phyloP scores from a whole-genome alignment of 2,888 invertebrate species.

The Lasiommata megera region DNA sequence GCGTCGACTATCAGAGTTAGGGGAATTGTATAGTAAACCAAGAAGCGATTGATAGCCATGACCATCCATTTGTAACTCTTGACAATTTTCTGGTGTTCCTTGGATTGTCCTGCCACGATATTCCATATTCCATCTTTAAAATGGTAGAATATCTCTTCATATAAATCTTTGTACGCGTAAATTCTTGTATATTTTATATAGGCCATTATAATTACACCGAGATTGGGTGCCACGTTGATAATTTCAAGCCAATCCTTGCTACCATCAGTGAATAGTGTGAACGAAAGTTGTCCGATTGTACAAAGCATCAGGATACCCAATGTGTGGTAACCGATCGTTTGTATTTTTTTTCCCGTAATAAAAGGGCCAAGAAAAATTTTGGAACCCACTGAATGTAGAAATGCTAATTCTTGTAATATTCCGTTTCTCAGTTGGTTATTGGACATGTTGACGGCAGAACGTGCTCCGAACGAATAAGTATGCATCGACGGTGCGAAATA shows the following conservation, averaged over 20 bases:
- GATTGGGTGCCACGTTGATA: constrained; percentile 60
- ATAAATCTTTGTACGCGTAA: constrained; percentile 45
- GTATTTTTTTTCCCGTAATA: constrained; percentile 41
- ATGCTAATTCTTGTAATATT: constrained; percentile 49
- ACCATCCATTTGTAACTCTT: constrained; percentile 43
- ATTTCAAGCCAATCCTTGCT: constrained; percentile 55
- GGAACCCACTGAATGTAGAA: constrained; percentile 44
- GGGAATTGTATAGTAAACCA: constrained; percentile 48
- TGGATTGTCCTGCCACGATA: constrained; percentile 40
- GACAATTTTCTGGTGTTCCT: constrained; percentile 44
- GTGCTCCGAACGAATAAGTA: neutral
- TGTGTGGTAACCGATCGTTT: constrained; percentile 41
- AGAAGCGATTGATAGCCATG: constrained; percentile 46
- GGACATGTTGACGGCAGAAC: constrained; percentile 30
- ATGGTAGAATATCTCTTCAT: constrained; percentile 50
- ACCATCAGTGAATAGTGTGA: constrained; percentile 47
- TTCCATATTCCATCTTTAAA: constrained; percentile 53
- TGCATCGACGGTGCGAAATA: neutral
- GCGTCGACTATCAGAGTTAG: constrained; percentile 49
- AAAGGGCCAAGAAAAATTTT: constrained; percentile 60
- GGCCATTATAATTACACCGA: constrained; percentile 58
- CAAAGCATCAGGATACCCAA: constrained; percentile 42
- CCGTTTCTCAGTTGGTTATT: constrained; percentile 38
- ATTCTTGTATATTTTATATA: constrained; percentile 54
- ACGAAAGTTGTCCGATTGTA: constrained; percentile 49